Base-by-base conservation (phyloP, 2,888 invertebrate species). In the Formica aserva region DNA sequence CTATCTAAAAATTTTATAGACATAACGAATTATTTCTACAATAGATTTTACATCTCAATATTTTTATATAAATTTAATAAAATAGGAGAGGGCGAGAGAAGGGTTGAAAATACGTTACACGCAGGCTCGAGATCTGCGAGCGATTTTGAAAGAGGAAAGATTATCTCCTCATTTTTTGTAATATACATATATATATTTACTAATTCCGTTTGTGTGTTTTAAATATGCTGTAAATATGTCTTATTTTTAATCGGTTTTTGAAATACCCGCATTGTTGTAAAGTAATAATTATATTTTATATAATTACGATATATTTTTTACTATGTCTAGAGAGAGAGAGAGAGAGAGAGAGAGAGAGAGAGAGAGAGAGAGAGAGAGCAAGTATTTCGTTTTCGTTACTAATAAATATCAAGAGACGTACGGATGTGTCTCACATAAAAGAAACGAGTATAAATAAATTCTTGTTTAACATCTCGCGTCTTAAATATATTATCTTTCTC, bases 171-270 rank as follows among this genome's bases (percentile, higher is more conserved):
- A 15, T 48, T 48, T 6, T 57, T 74, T 74, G 74, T 74, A 74
- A 60, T 41, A 74, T 29, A 32, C n/a, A 32, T 13, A 48, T 62
- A 18, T 22, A 32, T 45, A 35, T 57, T 18, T 41, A 87, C 57
- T 83, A 87, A 85, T 84, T 72, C 8, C 2, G 8, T 76, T 41
- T 11, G 22, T 72, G 9, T 69, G 18, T 66, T 26, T 74, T 57
- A 26, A 26, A 63, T 6, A 29, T 75, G 55, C 3, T 87, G 87
- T 87, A 87, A 84, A 87, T 86, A 87, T 71, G 57, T 75, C 55
- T n/a, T 26, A 26, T 26, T 57, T 65, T 9, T 60, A 84, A 77
- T 69, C 29, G 57, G 69, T 67, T 77, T 41, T 65, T 77, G 32
- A 52, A 62, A 38, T 38, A 15, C 5, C 5, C 26, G 26, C 69